Base-by-base conservation (phyloP, 2,888 invertebrate species). In the Ectobius pallidus region DNA sequence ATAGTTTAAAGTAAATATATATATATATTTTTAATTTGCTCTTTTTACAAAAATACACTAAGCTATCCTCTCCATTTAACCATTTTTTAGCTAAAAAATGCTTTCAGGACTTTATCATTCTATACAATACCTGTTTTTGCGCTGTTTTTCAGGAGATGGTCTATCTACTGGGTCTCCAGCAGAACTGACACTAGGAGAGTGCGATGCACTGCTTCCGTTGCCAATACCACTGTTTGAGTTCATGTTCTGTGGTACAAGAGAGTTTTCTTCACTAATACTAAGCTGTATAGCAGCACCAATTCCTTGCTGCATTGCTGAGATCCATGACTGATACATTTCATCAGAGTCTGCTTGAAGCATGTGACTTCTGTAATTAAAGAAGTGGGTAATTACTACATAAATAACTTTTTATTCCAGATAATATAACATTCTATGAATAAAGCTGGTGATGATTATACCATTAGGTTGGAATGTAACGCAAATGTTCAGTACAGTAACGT, bases 321-420 rank as follows among this genome's bases (percentile, higher is more conserved):
- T 92, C 98, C 99, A 99, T 18, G 90, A 87, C 77, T 90, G 89
- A 76, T 94, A 91, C 89, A 96, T 92, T 80, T 95, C 94, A 78
- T 96, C 96, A 0, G 96, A 95, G 82, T 99, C 98, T 0, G 99
- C 97, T 89, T 99, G 99, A n/a, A 99, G 87, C 85, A 97, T 93
- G 84, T 99, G 99, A 80, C 93, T 95, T 84, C 96, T 96, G 81
- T 34, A 34, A n/a, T n/a, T n/a, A n/a, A n/a, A n/a, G n/a, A n/a
- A n/a, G n/a, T n/a, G n/a, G n/a, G n/a, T n/a, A n/a, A n/a, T n/a
- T n/a, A n/a, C n/a, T n/a, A n/a, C n/a, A n/a, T n/a, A n/a, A n/a
- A n/a, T n/a, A n/a, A n/a, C n/a, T n/a, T n/a, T n/a, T n/a, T n/a
- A n/a, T n/a, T n/a, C n/a, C n/a, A n/a, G n/a, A n/a, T n/a, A n/a